Evolutionary conservation across 2,888 invertebrate species (phyloP).

Genomic region (Pasiphila rectangulata): DNA sequence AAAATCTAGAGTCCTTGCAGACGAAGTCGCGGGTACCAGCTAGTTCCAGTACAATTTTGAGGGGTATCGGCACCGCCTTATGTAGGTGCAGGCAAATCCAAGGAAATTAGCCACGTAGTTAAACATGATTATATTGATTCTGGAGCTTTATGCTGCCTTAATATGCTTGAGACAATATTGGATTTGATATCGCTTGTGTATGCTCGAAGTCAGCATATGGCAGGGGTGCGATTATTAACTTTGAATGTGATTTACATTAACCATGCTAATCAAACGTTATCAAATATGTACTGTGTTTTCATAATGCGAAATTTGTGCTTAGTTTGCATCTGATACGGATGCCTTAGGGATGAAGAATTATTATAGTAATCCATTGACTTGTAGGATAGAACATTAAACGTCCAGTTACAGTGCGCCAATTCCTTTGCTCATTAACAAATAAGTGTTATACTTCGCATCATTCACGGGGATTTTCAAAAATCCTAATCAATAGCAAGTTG

Average conservation of each 20-base stretch:
- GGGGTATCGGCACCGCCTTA: conserved; percentile 43
- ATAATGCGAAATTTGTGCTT: no score
- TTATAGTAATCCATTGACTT: conserved; percentile 1
- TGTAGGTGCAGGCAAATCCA: conserved; percentile 46
- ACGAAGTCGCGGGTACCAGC: no score
- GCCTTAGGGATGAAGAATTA: no score
- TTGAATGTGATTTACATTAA: conserved; percentile 22
- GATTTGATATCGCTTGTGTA: conserved; percentile 45
- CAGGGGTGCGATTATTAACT: conserved; percentile 24
- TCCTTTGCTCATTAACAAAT: no score
- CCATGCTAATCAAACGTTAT: conserved; percentile 14
- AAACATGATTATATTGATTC: conserved; percentile 61
- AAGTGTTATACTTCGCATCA: no score
- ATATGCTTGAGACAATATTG: conserved; percentile 52
- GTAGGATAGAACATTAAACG: conserved; percentile 1
- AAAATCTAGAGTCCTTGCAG: no score
- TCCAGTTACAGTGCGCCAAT: no score
- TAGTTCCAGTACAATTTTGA: conserved; percentile 26
- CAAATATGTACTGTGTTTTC: conserved; percentile 3
- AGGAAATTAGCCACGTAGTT: conserved; percentile 54
- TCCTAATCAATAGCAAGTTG: no score
- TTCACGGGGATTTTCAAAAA: no score
- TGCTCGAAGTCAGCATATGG: conserved; percentile 27
- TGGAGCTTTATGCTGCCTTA: conserved; percentile 44
- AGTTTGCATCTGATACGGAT: no score